Conservation (phyloP, 2,113 vertebrate genomes). For the Ginglymostoma cirratum region DNA sequence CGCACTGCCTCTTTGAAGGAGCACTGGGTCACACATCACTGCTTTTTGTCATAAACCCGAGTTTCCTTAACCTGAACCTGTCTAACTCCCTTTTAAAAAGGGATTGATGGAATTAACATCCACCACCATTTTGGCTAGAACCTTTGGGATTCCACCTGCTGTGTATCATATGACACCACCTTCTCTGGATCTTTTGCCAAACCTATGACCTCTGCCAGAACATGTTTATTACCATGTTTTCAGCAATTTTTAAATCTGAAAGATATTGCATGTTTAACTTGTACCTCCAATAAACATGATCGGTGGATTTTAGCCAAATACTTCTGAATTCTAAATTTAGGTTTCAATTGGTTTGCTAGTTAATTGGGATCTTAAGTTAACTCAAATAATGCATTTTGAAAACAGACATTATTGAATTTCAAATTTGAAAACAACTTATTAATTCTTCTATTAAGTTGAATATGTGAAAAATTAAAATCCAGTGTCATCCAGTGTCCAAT, state of each 20-base stretch:
- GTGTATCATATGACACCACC: no score
- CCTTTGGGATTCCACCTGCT: no score
- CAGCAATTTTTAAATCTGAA: background rate
- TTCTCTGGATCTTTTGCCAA: background rate
- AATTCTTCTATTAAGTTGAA: background rate
- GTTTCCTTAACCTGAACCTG: no score
- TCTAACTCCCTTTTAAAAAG: no score
- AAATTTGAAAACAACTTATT: background rate
- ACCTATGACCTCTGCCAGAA: background rate
- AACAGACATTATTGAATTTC: background rate
- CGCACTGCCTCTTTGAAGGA: background rate
- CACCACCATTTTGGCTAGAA: no score
- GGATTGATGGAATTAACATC: no score
- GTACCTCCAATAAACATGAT: background rate
- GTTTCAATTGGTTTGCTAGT: background rate
- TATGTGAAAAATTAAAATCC: background rate
- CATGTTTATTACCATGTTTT: no score
- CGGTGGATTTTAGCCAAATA: background rate
- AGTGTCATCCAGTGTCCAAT: no score
- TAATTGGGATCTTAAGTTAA: background rate
- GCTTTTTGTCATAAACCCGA: no score
- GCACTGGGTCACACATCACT: no score
- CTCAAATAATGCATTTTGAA: background rate
- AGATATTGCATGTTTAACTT: background rate
- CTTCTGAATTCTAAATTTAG: background rate